A percentile compares a stretch with the other conserved stretches of the same genome.
Evolutionary conservation across 2,113 vertebrate genomes (phyloP).

Genomic region (Pachypanchax playfairii): DNA sequence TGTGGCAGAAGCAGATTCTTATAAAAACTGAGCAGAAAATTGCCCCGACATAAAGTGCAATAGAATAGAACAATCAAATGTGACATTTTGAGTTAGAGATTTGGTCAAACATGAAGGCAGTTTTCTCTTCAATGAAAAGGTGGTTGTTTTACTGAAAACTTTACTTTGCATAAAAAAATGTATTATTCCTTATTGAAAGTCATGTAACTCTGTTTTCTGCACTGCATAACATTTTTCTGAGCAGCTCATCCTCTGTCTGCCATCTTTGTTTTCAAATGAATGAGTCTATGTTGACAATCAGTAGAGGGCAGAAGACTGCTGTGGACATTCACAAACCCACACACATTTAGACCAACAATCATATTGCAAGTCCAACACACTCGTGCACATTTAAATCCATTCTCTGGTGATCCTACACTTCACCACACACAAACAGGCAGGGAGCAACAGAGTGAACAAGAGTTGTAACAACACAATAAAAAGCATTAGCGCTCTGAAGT

Average conservation of each 20-base stretch:
- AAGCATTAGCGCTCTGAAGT: too few species aligned
- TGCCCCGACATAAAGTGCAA: constrained; percentile 3
- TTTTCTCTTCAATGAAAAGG: constrained; percentile 1
- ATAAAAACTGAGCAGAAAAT: not conserved
- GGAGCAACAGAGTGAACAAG: too few species aligned
- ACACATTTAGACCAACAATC: not conserved
- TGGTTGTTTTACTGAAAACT: constrained; percentile 15
- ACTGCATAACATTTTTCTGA: not conserved
- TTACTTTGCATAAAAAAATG: too few species aligned
- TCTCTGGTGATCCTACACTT: constrained; percentile 5
- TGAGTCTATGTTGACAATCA: constrained; percentile 19
- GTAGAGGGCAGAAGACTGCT: constrained; percentile 47
- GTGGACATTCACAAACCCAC: constrained; percentile 14
- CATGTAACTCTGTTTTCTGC: not conserved
- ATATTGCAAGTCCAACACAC: not conserved
- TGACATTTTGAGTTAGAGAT: not conserved
- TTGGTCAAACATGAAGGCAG: not conserved
- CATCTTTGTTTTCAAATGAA: not conserved
- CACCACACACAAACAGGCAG: not conserved
- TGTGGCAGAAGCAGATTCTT: too few species aligned
- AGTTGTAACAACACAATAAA: too few species aligned
- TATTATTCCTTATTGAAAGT: too few species aligned
- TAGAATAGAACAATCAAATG: not conserved
- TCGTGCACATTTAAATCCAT: not conserved
- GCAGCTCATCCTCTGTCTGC: not conserved